These are phyloP conservation scores for Drosophila nannoptera DNA, from an alignment of 1,140 invertebrate genomes.

Conservation along the genomic window DNA sequence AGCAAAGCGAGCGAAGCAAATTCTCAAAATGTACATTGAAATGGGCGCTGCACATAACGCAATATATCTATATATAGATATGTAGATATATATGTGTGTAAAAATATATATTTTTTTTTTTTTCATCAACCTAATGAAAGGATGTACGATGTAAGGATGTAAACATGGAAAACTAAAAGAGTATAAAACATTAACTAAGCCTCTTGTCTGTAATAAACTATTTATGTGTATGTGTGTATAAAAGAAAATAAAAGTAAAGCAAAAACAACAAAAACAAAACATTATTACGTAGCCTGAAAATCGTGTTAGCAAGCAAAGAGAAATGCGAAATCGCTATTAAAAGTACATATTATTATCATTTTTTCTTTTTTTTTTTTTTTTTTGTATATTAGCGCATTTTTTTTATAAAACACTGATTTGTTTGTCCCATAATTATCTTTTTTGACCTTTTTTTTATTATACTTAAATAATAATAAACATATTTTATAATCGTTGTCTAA, in stretches of 20 bases:
- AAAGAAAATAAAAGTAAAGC: conserved; percentile 32
- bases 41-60: conserved; percentile 71
- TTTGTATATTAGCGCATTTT: conserved; percentile 72
- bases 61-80: conserved; percentile 26
- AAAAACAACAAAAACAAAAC: conserved; percentile 46
- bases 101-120: conserved; percentile 49
- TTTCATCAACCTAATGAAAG: conserved; percentile 30
- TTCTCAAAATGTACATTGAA: conserved; percentile 65
- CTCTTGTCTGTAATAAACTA: conserved; percentile 72
- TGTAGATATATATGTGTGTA: conserved; percentile 14
- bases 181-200: conserved; percentile 54
- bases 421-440: conserved; percentile 45
- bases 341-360: conserved; percentile 29
- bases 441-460: conserved; percentile 45
- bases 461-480: conserved; percentile 53
- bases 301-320: conserved; percentile 29
- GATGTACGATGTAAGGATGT: conserved; percentile 6
- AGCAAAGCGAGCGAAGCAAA: conserved; percentile 40
- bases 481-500: conserved; percentile 74
- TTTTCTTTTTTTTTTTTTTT: conserved; percentile 66
- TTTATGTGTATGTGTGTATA: conserved; percentile 60
- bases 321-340: conserved; percentile 7
- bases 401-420: conserved; percentile 48
- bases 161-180: conserved; percentile 34
- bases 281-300: conserved; percentile 55